Evolutionary conservation across 2,113 vertebrate species (phyloP).

Genomic region (Sander vitreus): DNA sequence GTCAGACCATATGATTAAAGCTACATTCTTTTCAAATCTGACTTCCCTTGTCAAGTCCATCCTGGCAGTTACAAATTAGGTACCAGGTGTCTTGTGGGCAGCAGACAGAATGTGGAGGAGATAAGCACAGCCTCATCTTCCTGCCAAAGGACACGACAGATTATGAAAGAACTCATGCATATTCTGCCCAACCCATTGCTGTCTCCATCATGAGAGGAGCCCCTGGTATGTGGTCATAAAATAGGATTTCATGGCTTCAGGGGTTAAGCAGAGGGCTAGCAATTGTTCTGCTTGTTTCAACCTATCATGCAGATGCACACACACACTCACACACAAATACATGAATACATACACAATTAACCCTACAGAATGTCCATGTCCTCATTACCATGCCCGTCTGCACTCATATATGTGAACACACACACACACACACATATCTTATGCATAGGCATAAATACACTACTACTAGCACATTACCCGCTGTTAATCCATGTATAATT

Average conservation of each 20-base stretch:
- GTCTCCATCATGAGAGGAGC: conserved; percentile 37
- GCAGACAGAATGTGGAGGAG: conserved; percentile 52
- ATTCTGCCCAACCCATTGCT: conserved; percentile 38
- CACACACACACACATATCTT: background rate
- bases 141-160: conserved; percentile 69
- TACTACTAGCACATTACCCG: background rate
- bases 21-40: conserved; percentile 48
- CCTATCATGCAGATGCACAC: conserved; percentile 21
- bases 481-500: conserved; percentile 41
- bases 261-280: conserved; percentile 28
- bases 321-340: conserved; percentile 4
- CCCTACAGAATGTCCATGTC: background rate
- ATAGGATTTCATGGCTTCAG: conserved; percentile 53
- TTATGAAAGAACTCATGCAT: conserved; percentile 67
- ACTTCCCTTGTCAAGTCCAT: conserved; percentile 50
- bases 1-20: conserved; percentile 51
- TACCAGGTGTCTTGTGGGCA: conserved; percentile 67
- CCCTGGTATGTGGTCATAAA: conserved; percentile 35
- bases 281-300: conserved; percentile 37
- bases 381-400: conserved; percentile 32
- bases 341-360: conserved; percentile 29
- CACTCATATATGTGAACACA: background rate
- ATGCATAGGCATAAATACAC: background rate
- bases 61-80: conserved; percentile 67
- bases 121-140: conserved; percentile 57